Base-by-base conservation (phyloP, 2,797 vertebrate genomes). In the Pteronotus mesoamericanus region DNA sequence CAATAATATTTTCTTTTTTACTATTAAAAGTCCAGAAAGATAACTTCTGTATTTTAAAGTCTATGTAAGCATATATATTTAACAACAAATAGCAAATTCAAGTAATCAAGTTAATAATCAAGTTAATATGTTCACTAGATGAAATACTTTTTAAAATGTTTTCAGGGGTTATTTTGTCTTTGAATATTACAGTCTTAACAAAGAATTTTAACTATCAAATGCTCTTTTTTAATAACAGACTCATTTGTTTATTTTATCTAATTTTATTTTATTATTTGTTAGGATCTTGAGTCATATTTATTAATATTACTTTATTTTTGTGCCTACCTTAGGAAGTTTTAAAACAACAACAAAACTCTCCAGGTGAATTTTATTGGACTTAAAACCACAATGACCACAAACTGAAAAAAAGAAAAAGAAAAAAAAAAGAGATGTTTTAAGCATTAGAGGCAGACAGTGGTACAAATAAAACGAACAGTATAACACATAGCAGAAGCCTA, bases 321-420 rank as follows among this genome's bases (percentile, higher is more conserved):
- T 94, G 87, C 39, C 90, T 75, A 53, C 6, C 29, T 79, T 64
- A 69, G 42, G 24, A 91, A 91, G 19, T 92, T 86, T 92, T 85
- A 87, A 86, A 90, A 91, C 55, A 93, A 84, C 9, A 95, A 64
- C 26, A 57, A 93, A 83, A 84, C 66, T 89, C 74, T 90, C 29
- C 71, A 34, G 46, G 42, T 86, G 61, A 68, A 83, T 66, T 66
- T 94, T 86, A 74, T 51, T 68, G 51, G 51, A 48, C 64, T 88
- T 96, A 75, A 96, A 94, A 82, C 51, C 39, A 92, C 64, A 92
- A 87, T 34, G 61, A 74, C 24, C 55, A 90, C 59, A 78, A 85
- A 88, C 32, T 71, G 46, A 77, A 92, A 90, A 89, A 34, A 59
- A 64, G 26, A 37, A 61, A 24, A 71, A 53, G 61, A 91, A 32